phyloP scores from a whole-genome alignment of 2,797 vertebrate species.

The Cryptoprocta ferox region DNA sequence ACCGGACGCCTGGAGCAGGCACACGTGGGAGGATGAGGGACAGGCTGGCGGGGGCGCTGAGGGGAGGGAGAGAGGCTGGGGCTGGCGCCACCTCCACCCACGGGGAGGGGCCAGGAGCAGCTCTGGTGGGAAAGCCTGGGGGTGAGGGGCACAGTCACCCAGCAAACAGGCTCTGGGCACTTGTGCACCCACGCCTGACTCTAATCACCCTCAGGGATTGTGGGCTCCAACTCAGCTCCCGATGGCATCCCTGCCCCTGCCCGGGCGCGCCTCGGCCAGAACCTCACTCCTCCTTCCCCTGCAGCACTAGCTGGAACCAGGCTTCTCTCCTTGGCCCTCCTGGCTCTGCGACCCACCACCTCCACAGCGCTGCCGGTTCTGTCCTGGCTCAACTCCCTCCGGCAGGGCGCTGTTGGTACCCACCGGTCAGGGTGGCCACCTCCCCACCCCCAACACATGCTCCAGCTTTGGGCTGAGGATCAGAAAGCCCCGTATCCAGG shows the following conservation, averaged over 20 bases:
- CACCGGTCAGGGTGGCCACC: too few species aligned
- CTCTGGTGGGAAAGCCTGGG: background rate
- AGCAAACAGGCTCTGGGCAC: constrained; percentile 34
- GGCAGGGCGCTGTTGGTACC: too few species aligned
- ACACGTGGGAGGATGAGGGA: background rate
- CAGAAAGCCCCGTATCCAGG: background rate
- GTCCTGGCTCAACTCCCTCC: background rate
- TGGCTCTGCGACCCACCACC: background rate
- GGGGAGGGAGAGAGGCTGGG: background rate
- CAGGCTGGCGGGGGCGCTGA: fast-evolving
- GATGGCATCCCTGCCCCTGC: background rate
- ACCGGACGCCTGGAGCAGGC: background rate
- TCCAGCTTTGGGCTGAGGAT: background rate
- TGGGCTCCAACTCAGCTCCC: background rate
- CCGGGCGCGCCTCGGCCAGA: background rate
- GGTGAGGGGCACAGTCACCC: background rate
- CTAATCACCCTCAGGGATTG: background rate
- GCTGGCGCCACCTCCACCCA: background rate
- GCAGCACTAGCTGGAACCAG: too few species aligned
- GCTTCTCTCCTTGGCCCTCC: background rate
- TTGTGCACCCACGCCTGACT: background rate
- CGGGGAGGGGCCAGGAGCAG: background rate
- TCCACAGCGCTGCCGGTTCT: background rate
- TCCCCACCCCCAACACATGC: too few species aligned
- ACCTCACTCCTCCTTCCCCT: background rate